phyloP scores from a whole-genome alignment of 1,140 invertebrate species.

The Caenorhabditis latens region DNA sequence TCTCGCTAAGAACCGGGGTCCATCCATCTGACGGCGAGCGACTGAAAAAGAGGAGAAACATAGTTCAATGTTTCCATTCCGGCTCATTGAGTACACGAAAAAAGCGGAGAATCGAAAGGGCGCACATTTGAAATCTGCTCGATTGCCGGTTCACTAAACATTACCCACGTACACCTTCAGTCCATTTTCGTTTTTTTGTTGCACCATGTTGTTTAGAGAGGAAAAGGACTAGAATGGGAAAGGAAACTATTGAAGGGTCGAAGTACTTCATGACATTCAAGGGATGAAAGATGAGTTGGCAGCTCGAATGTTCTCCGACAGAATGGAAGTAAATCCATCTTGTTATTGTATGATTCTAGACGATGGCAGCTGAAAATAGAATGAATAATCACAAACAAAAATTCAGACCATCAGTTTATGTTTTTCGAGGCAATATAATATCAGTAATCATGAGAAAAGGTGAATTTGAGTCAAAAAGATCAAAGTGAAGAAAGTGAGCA shows the following conservation, averaged over 20 bases:
- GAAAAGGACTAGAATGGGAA: neutral
- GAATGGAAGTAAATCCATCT: too few species aligned
- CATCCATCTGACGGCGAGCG: neutral
- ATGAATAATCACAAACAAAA: too few species aligned
- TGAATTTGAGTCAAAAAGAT: neutral
- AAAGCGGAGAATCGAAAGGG: constrained; percentile 33
- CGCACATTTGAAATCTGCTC: constrained; percentile 35
- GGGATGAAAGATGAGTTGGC: too few species aligned
- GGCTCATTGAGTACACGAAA: constrained; percentile 48
- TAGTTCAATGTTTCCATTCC: constrained; percentile 51
- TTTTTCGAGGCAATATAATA: too few species aligned
- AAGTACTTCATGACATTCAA: too few species aligned
- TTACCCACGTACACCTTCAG: constrained; percentile 47
- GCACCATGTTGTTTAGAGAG: constrained; percentile 6
- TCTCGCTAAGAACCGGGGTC: constrained; percentile 40
- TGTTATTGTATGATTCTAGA: too few species aligned
- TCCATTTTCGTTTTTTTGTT: constrained; percentile 36
- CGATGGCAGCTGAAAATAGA: too few species aligned
- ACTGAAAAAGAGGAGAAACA: neutral
- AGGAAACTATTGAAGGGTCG: neutral
- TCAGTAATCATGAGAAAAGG: neutral
- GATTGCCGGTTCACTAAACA: constrained; percentile 53
- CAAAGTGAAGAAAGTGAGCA: constrained; percentile 15
- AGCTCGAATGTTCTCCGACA: too few species aligned
- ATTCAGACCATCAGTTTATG: too few species aligned